Base-by-base conservation (phyloP, 2,113 vertebrate species). In the Peucedramus taeniatus region DNA sequence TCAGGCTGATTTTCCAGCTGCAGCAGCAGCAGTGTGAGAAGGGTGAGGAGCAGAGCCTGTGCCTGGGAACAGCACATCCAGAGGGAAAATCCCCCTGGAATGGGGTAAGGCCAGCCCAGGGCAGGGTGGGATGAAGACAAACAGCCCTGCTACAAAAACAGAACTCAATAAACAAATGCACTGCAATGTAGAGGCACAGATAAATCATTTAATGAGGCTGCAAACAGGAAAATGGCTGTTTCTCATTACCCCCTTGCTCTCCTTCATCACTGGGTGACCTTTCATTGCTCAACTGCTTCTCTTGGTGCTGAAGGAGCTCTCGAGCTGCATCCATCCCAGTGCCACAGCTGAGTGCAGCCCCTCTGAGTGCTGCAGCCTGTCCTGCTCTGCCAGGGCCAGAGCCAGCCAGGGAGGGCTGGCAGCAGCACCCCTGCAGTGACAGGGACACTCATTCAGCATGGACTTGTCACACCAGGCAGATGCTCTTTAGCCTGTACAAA, bases 71-170 rank as follows among this genome's bases (percentile, higher is more conserved):
- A 1, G 78, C 30, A 1, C 13, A 9, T 3, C 7, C 21, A 13
- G 9, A 40, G 26, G 30, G 37, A 33, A 1, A 15, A 59, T 15
- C 7, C 4, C 63, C 50, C n/a, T 2, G 4, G 26, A 3, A 31
- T 0, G 8, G 40, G 76, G n/a, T 1, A 33, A 22, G 30, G 1
- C 14, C 4, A 13, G 33, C 45, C 15, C 59, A n/a, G 50, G 17
- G 30, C 44, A 51, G 50, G 2, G 10, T 0, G 8, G 61, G 61
- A 7, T 16, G 40, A 10, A 12, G n/a, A 72, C 40, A 3, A 7
- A 3, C 61, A 51, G 53, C 6, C 20, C 70, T 49, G 31, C 39
- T 51, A 17, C 30, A 2, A 3, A 4, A 14, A 3, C 11, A n/a
- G 47, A 50, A 12, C 59, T 35, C 31, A 17, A 26, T 39, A 60